Percentiles rank a stretch among this genome's conserved stretches.
Conservation (phyloP, 2,797 vertebrate genomes). For the Gymnoscopelus braueri region DNA sequence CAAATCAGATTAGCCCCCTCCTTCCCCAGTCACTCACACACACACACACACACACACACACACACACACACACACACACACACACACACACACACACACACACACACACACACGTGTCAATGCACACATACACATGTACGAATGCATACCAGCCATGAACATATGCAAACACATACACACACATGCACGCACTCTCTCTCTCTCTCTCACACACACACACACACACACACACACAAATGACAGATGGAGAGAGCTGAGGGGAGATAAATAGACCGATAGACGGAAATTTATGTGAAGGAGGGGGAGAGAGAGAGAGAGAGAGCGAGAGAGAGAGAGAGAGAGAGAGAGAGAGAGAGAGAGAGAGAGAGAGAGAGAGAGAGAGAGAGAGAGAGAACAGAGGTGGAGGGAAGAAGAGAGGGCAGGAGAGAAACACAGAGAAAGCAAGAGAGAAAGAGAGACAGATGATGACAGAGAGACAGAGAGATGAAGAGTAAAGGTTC, state of each 20-base stretch:
- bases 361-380: conserved; percentile 17
- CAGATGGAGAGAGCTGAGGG: not conserved
- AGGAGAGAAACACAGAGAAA: conserved; percentile 1
- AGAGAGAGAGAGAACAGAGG: conserved; percentile 18
- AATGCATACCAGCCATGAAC: not conserved
- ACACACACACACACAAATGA: not conserved
- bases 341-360: not conserved
- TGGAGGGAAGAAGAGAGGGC: conserved; percentile 9
- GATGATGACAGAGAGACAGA: not conserved
- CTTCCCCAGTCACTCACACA: not conserved
- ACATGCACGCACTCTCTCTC: not conserved
- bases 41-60: not conserved
- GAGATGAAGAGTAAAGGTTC: conserved; percentile 49
- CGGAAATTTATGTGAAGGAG: conserved; percentile 4
- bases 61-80: not conserved
- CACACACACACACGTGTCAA: conserved; percentile 12
- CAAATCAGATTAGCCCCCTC: conserved; percentile 18
- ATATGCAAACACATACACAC: not conserved
- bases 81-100: not conserved
- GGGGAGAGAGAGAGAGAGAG: conserved; percentile 37
- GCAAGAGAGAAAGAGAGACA: not conserved
- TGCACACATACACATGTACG: not conserved
- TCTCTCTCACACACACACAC: conserved; percentile 6
- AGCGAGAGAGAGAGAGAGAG: conserved; percentile 19
- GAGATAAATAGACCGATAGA: not conserved